Evolutionary conservation across 2,797 vertebrate species (phyloP), one percentile per base, ranked within the genome.

Genomic region (Carapus acus): DNA sequence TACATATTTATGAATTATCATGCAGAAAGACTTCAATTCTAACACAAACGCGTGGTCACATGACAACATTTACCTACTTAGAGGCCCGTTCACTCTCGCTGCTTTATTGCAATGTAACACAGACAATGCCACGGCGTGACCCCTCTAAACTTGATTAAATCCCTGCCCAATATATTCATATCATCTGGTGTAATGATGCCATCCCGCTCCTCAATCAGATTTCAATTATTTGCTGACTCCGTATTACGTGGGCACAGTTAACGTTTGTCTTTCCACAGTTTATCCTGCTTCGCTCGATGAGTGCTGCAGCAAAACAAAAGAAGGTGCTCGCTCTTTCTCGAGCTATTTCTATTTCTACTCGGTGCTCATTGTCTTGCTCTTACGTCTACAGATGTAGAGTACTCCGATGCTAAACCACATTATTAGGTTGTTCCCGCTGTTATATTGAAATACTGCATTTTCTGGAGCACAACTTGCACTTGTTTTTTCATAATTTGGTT

Each of bases 151-250:
- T 24, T 64, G 16, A 56, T 49, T 67, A 42, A 56, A 56, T 54
- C 43, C 59, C 15, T 39, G 46, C 67, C 45, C 49, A 56, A 11
- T 34, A 33, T 43, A 62, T 51, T 63, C 34, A 39, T 27, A 43
- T 49, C 22, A 58, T 42, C 36, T 27, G 13, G 46, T 46, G n/a
- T 53, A 50, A 65, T 57, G 44, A 17, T 36, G 37, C 60, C 16
- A 45, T 53, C 19, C 14, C 46, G 27, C 42, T 38, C 43, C 48
- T 53, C 33, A n/a, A 68, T 67, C 61, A 49, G 23, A 67, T 58
- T 51, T 2, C 49, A 44, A 48, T 43, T 16, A 48, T 49, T 22
- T 46, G 41, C 38, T 47, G 15, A 33, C 22, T 27, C 44, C 54
- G 18, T n/a, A 15, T 7, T 38, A 0, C 20, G 19, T 42, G 20